Evolutionary conservation across 1,140 invertebrate genomes (phyloP).

Genomic region (Dermatophagoides farinae): DNA sequence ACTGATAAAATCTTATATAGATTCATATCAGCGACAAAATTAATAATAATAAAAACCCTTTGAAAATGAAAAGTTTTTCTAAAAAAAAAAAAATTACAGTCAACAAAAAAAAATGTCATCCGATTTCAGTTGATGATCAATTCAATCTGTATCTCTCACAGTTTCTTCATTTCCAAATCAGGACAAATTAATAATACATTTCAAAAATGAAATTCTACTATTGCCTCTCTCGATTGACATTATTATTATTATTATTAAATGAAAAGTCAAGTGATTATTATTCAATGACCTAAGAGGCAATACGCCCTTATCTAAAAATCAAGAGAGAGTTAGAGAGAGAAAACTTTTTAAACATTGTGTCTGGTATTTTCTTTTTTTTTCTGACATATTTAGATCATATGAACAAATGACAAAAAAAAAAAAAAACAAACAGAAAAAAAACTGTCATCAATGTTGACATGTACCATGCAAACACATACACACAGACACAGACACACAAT

Average conservation of each 20-base stretch:
- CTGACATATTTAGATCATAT: constrained; percentile 46
- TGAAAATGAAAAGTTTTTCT: too few relatives aligned
- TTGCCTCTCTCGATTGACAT: not conserved
- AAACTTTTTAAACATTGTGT: not conserved
- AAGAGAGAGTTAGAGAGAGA: not conserved
- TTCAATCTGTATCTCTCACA: too few relatives aligned
- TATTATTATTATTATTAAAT: not conserved
- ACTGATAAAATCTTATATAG: too few relatives aligned
- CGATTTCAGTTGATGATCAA: too few relatives aligned
- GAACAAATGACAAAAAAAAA: not conserved
- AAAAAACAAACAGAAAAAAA: not conserved
- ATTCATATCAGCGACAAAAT: too few relatives aligned
- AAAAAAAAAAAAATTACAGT: too few relatives aligned
- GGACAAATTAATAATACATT: too few relatives aligned
- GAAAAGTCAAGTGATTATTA: not conserved
- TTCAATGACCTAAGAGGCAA: constrained; percentile 10
- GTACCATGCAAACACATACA: too few relatives aligned
- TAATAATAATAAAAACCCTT: too few relatives aligned
- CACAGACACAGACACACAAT: constrained; percentile 3
- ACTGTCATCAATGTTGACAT: not conserved
- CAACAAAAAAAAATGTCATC: too few relatives aligned
- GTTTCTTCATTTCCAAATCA: too few relatives aligned
- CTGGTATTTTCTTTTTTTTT: not conserved
- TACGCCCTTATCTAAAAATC: not conserved
- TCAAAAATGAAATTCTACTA: too few relatives aligned